Base-by-base conservation (phyloP, 2,888 invertebrate species). In the Uloborus plumipes region DNA sequence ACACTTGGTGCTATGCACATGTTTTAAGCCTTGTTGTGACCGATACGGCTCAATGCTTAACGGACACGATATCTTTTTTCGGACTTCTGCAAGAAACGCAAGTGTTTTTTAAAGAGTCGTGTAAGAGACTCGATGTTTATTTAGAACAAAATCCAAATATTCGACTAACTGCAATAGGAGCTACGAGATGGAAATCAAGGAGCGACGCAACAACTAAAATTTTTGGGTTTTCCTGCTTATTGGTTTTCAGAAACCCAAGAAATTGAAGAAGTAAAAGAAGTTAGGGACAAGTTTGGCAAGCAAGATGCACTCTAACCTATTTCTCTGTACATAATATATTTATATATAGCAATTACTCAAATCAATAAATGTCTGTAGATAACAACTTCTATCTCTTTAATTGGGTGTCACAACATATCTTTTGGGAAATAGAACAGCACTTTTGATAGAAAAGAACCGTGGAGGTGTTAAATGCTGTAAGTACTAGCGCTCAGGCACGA, bases 1-100 rank as follows among this genome's bases (percentile, higher is more conserved):
- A 15, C 53, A 51, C 53, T n/a, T n/a, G 53, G 53, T 15, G 53
- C n/a, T 51, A 51, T 51, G 51, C 51, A 51, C 51, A 51, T 51
- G 51, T 51, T 51, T 51, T 51, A 51, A 51, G 15, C 15, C 51
- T 51, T 51, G 13, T 51, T 11, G 15, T 51, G 51, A 15, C 53
- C n/a, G 53, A 51, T 15, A 14, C 53, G 15, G 14, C 14, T 15
- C 14, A 15, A 15, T 51, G 14, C 15, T 15, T 15, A 14, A 14
- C 15, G 53, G 14, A 15, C 14, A 51, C 14, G 53, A 15, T 15
- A 51, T 14, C 53, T 14, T 51, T 15, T 51, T 51, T 14, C 15
- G 53, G 15, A 51, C 14, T 14, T 14, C 15, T 15, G 14, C 15
- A 15, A 15, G 14, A 14, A 15, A 15, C 53, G 14, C 53, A 15